phyloP scores from a whole-genome alignment of 2,888 invertebrate species.

The Trisateles emortualis region DNA sequence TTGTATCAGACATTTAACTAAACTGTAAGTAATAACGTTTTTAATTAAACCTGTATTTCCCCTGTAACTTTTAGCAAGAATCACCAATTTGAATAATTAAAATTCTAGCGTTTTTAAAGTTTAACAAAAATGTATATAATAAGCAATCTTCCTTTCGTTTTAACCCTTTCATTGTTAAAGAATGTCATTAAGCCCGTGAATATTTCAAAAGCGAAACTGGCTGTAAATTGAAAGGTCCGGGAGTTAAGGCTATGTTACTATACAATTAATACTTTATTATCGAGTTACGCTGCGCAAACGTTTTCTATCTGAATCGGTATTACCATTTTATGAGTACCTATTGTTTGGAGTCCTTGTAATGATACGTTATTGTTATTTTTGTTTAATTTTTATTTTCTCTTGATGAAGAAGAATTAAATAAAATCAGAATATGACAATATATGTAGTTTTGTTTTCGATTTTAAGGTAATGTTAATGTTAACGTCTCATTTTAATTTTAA shows the following conservation, averaged over 20 bases:
- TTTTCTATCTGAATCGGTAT: conserved; percentile 44
- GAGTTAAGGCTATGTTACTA: conserved; percentile 21
- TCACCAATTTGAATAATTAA: neutral
- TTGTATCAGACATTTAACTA: too few relatives aligned
- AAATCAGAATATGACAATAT: too few relatives aligned
- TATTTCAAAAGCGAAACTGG: conserved; percentile 49
- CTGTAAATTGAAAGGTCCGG: conserved; percentile 25
- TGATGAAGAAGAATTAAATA: too few relatives aligned
- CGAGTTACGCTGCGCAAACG: conserved; percentile 33
- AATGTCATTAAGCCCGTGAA: conserved; percentile 45
- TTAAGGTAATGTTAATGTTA: too few relatives aligned
- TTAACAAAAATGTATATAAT: conserved; percentile 33
- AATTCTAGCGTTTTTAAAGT: neutral
- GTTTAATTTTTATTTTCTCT: too few relatives aligned
- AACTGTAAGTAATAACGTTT: too few relatives aligned
- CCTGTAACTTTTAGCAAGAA: too few relatives aligned
- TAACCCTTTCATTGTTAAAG: conserved; percentile 36
- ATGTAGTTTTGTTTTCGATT: too few relatives aligned
- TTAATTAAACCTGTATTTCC: too few relatives aligned
- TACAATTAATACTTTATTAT: conserved; percentile 37
- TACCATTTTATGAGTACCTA: conserved; percentile 43
- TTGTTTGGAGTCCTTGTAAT: conserved; percentile 20
- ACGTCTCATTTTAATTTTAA: too few relatives aligned
- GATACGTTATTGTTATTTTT: conserved; percentile 1
- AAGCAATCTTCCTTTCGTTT: conserved; percentile 31